phyloP scores from a whole-genome alignment of 2,888 invertebrate species.

The Tachina fera region DNA sequence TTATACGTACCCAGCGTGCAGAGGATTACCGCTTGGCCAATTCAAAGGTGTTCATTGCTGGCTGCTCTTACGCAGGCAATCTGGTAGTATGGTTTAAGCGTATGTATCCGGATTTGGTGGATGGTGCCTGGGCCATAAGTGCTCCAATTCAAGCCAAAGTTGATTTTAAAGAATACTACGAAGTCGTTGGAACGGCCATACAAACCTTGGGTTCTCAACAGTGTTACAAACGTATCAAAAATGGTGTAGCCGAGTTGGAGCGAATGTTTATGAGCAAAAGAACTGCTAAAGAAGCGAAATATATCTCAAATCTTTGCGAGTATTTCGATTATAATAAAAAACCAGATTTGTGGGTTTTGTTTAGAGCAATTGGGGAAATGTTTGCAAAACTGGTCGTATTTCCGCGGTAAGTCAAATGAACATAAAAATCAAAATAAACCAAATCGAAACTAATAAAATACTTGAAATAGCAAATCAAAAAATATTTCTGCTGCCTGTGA shows the following conservation, averaged over 20 bases:
- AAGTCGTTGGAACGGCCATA: slow-evolving; percentile 79
- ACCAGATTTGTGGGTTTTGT: slow-evolving; percentile 80
- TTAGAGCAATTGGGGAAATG: slow-evolving; percentile 78
- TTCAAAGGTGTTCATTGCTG: slow-evolving; percentile 84
- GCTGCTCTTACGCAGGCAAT: slow-evolving; percentile 87
- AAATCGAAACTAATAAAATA: neutral
- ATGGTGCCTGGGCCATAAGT: slow-evolving; percentile 86
- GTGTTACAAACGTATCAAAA: slow-evolving; percentile 80
- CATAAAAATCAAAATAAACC: neutral
- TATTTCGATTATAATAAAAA: slow-evolving; percentile 78
- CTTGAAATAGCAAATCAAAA: slow-evolving; percentile 69
- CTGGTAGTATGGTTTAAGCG: slow-evolving; percentile 88
- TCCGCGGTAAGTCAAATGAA: slow-evolving; percentile 75
- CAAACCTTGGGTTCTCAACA: slow-evolving; percentile 77
- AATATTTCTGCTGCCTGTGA: slow-evolving; percentile 75
- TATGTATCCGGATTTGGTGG: slow-evolving; percentile 86
- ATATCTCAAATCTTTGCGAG: slow-evolving; percentile 79
- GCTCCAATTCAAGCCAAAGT: slow-evolving; percentile 86
- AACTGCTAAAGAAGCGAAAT: slow-evolving; percentile 75
- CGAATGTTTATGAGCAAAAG: slow-evolving; percentile 75
- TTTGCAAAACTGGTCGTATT: slow-evolving; percentile 79
- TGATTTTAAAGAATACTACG: slow-evolving; percentile 84
- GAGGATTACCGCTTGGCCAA: slow-evolving; percentile 78
- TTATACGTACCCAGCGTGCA: slow-evolving; percentile 84
- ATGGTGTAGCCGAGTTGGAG: slow-evolving; percentile 79